phyloP scores from a whole-genome alignment of 2,113 vertebrate genomes.

The Lucifuga dentata region DNA sequence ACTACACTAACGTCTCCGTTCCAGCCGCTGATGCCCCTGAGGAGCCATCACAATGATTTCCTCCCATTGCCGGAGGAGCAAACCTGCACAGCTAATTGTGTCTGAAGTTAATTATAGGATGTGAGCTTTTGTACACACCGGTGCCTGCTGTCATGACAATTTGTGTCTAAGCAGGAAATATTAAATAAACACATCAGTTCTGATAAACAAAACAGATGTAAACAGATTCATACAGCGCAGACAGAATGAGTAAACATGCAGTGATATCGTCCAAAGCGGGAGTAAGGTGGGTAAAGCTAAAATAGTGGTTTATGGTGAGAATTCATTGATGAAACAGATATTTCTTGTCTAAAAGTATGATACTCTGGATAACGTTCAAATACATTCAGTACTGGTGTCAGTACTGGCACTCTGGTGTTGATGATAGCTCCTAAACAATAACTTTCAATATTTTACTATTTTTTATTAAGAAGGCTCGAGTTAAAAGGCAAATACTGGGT shows the following conservation, averaged over 20 bases:
- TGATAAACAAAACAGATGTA: constrained; percentile 53
- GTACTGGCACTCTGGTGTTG: too few relatives aligned
- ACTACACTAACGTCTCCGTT: constrained; percentile 50
- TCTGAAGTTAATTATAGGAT: constrained; percentile 71
- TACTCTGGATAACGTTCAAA: too few relatives aligned
- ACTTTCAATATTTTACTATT: too few relatives aligned
- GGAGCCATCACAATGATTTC: constrained; percentile 68
- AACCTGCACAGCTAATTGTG: constrained; percentile 68
- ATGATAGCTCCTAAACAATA: too few relatives aligned
- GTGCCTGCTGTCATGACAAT: constrained; percentile 64
- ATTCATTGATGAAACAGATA: too few relatives aligned
- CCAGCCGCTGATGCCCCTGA: constrained; percentile 59
- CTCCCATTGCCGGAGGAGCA: constrained; percentile 48
- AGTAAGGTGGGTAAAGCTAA: too few relatives aligned
- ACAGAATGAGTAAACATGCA: constrained; percentile 28
- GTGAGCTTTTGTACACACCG: constrained; percentile 60
- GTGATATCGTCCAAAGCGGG: too few relatives aligned
- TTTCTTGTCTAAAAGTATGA: too few relatives aligned
- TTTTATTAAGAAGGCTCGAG: too few relatives aligned
- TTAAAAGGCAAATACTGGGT: too few relatives aligned
- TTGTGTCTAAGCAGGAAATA: constrained; percentile 71
- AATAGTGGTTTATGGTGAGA: too few relatives aligned
- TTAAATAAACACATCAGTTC: constrained; percentile 57
- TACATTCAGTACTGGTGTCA: too few relatives aligned
- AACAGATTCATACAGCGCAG: constrained; percentile 29